Percentiles rank a stretch among this genome's conserved stretches.
These are phyloP conservation scores for Orthochromis malagaraziensis DNA, from an alignment of 2,113 vertebrate species.

Conservation along the genomic window DNA sequence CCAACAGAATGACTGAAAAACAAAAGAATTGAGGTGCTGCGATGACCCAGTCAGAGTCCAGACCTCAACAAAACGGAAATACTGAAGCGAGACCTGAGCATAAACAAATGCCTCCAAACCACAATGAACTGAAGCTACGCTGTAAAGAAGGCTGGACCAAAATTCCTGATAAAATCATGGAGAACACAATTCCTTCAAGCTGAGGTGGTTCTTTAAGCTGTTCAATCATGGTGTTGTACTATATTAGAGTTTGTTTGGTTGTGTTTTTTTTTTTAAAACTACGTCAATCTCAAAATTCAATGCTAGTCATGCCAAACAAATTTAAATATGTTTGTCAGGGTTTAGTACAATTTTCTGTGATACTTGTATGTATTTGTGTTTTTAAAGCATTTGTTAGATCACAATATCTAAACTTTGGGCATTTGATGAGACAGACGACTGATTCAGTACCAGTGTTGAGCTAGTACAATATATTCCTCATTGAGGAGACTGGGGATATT, in stretches of 20 bases:
- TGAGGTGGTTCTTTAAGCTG: not conserved
- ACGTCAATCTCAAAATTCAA: not conserved
- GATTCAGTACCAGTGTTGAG: not conserved
- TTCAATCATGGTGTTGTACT: not conserved
- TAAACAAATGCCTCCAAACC: not conserved
- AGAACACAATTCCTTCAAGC: not conserved
- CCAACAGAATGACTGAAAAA: not conserved
- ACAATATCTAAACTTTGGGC: not conserved
- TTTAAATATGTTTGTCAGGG: not conserved
- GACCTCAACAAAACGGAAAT: not conserved
- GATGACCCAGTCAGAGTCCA: not conserved
- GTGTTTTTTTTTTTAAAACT: not conserved
- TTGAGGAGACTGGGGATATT: not conserved
- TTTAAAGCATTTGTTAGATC: not conserved
- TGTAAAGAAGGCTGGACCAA: not conserved
- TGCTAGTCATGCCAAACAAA: not conserved
- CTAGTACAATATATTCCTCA: not conserved
- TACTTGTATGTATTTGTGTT: not conserved
- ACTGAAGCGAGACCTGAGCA: not conserved
- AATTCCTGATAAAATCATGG: not conserved
- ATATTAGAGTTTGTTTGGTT: not conserved
- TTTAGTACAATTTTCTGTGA: not conserved
- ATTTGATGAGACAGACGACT: not conserved
- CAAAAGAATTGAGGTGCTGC: not conserved
- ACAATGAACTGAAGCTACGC: not conserved